Evolutionary conservation across 2,888 invertebrate genomes (phyloP), one percentile per base, ranked within the genome.

Genomic region (Chouioia cunea): DNA sequence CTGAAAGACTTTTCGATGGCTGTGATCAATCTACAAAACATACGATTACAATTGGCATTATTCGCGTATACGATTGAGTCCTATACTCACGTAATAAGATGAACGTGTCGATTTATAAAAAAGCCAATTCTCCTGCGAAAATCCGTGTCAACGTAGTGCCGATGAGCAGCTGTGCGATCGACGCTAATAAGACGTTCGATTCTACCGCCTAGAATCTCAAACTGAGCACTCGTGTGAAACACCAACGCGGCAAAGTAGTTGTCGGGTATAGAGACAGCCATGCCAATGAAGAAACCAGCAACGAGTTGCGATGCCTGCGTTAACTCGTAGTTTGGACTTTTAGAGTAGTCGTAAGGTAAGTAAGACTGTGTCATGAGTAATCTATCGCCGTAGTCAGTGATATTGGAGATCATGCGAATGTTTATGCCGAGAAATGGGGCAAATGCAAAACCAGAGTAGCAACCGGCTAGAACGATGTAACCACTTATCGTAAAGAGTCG

Each of bases 261-360:
- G 14, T 68, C 67, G 15, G 67, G 62, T 16, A 68, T 48, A 2
- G 56, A 47, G 12, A 60, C n/a, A 2, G 67, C 8, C 67, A 68
- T 36, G 20, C 27, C 53, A 6, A 62, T 23, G 47, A 53, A 68
- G 12, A 68, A 18, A 4, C 54, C 48, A 2, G 22, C 67, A 1
- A 54, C 10, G 8, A 53, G 4, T 16, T 68, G 67, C 0, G 15
- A 47, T 2, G 12, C 0, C 4, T 60, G n/a, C 1, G 54, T 47
- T 12, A 56, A 4, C 20, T 54, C 60, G 48, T 23, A 68, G 4
- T 1, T 6, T 14, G 62, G 56, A 20, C 56, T 56, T 6, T 27
- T 12, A 4, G 67, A 60, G 56, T 48, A 56, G 22, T 68, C 67
- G 56, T 36, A 54, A 0, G 67, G 62, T 36, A 15, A 60, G 57